These are phyloP conservation scores for Bedellia somnulentella DNA, from an alignment of 2,888 invertebrate genomes.

Conservation along the genomic window DNA sequence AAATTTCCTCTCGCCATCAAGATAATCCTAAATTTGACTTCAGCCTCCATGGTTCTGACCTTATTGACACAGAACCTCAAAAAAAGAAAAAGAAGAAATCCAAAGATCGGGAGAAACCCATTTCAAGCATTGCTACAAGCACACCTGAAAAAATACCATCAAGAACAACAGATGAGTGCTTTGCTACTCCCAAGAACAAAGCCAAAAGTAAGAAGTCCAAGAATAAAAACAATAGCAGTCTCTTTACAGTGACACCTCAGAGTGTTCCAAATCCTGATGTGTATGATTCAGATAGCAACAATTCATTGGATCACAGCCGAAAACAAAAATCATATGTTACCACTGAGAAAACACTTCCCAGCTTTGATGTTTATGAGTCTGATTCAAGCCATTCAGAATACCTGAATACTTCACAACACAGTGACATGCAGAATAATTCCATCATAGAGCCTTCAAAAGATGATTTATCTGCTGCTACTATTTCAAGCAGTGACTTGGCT, in stretches of 20 bases:
- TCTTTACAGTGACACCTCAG: conserved; percentile 32
- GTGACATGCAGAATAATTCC: neutral
- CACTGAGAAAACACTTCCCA: conserved; percentile 37
- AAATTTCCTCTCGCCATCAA: conserved; percentile 38
- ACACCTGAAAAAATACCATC: conserved; percentile 10
- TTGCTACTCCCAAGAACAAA: conserved; percentile 53
- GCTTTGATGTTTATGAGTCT: conserved; percentile 57
- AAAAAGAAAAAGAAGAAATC: conserved; percentile 44
- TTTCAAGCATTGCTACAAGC: too few relatives aligned
- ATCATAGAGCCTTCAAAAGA: neutral
- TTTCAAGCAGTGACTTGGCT: neutral
- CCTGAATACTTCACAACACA: neutral
- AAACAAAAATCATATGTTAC: conserved; percentile 26
- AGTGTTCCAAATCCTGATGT: conserved; percentile 47
- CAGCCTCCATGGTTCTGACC: conserved; percentile 47
- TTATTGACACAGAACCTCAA: conserved; percentile 32
- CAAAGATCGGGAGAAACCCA: conserved; percentile 27
- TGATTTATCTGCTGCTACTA: neutral
- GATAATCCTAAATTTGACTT: conserved; percentile 48
- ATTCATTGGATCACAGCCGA: conserved; percentile 26
- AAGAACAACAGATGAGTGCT: conserved; percentile 23
- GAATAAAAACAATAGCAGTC: conserved; percentile 37
- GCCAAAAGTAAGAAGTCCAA: conserved; percentile 36
- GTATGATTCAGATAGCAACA: conserved; percentile 62
- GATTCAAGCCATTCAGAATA: conserved; percentile 39